Evolutionary conservation across 2,113 vertebrate genomes (phyloP).

Genomic region (Dolichallabes microphthalmus): DNA sequence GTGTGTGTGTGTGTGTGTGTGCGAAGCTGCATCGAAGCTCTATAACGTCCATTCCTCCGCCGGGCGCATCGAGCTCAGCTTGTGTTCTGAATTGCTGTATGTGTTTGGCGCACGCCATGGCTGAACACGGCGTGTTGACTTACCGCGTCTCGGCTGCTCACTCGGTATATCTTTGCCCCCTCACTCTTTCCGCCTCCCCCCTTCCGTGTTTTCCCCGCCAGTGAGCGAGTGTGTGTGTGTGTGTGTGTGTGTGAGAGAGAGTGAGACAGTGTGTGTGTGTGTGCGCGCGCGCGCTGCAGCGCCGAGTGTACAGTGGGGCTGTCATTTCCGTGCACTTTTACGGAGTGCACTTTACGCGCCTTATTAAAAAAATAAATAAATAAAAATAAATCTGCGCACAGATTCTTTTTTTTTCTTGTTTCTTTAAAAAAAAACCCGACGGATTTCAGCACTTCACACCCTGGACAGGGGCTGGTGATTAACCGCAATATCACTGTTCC

Average conservation of each 20-base stretch:
- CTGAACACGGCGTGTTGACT: conserved; percentile 27
- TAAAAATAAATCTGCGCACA: neutral
- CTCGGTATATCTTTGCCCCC: conserved; percentile 42
- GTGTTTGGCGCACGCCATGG: conserved; percentile 15
- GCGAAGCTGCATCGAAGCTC: neutral
- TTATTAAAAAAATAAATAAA: neutral
- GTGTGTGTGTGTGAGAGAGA: conserved; percentile 2
- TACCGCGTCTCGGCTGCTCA: conserved; percentile 48
- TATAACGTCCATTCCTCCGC: neutral
- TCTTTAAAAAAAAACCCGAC: too few relatives aligned
- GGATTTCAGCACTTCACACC: conserved; percentile 61
- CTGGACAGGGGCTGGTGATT: conserved; percentile 67
- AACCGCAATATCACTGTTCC: conserved; percentile 48
- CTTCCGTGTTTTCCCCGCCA: conserved; percentile 33
- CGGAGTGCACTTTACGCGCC: neutral
- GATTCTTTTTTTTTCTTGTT: neutral
- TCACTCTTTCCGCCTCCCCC: conserved; percentile 39
- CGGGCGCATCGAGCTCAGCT: neutral
- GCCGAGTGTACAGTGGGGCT: conserved; percentile 12
- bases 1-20: too few relatives aligned
- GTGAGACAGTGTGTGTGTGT: neutral
- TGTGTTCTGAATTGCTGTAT: neutral
- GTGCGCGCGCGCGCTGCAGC: conserved; percentile 28
- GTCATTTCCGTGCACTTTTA: neutral
- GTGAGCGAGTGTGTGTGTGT: neutral